Evolutionary conservation across 2,113 vertebrate species (phyloP), one percentile per base, ranked within the genome.

Genomic region (Salminus brasiliensis): DNA sequence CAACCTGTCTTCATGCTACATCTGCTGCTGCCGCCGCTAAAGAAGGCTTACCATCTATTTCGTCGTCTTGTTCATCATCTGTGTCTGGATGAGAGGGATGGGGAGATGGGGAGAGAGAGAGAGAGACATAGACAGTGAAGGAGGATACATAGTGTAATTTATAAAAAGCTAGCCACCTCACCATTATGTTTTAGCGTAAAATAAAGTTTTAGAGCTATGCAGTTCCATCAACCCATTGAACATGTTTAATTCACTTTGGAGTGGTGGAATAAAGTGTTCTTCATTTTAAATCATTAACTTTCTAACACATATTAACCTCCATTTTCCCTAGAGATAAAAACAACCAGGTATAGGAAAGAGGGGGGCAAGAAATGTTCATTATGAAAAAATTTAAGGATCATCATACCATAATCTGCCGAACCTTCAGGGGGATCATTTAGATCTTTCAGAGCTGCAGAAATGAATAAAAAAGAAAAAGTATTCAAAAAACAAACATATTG

Each of bases 61-160:
- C 0, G 0, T 0, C 0, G 0, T 10, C 16, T 32, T 91, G 87
- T 27, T 91, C 86, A 0, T 0, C 0, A 16, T 6, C 91, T 92
- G 86, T 70, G 55, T 65, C 9, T 4, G 49, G 41, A 78, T 90
- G 83, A 49, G 4, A 73, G 30, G 1, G 12, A 7, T n/a, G 15
- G 49, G 52, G 21, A 52, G 1, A 43, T 8, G 30, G 45, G 5
- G 39, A 49, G 45, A 49, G 47, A 18, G 47, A 49, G 47, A 49
- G 13, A 2, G 11, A 34, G 25, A 27, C 34, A 72, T 0, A 73
- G 32, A 75, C 7, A 8, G 59, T 2, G 29, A 32, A 11, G 15
- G 13, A 11, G 15, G 13, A 60, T 3, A 60, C 1, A 53, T 23
- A 5, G 34, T 4, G 29, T 16, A 4, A 62, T 29, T 59, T 3